These are phyloP conservation scores for Spea hammondii DNA, from an alignment of 2,797 vertebrate species.

Conservation along the genomic window DNA sequence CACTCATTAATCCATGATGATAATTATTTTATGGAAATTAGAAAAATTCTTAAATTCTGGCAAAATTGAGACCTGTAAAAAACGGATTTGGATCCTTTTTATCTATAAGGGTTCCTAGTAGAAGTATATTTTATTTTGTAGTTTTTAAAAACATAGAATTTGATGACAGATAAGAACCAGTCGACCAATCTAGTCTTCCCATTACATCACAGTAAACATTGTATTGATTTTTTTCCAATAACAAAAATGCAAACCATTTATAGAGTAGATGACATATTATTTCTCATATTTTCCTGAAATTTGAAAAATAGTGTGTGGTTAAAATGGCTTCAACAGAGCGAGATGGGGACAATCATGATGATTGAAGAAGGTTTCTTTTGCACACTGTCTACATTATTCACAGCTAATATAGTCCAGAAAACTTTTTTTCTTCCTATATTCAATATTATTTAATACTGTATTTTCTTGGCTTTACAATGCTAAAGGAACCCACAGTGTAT, in stretches of 20 bases:
- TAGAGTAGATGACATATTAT: neutral
- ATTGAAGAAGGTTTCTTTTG: neutral
- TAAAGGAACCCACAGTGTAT: conserved; percentile 25
- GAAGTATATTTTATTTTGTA: no score
- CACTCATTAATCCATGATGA: no score
- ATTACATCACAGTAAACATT: no score
- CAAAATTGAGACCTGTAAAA: no score
- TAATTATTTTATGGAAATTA: no score
- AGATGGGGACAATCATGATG: conserved; percentile 3
- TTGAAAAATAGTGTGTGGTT: neutral
- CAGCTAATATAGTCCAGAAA: conserved; percentile 19
- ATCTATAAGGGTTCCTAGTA: no score
- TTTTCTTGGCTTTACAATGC: conserved; percentile 8
- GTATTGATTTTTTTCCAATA: no score
- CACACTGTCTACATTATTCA: conserved; percentile 25
- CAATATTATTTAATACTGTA: conserved; percentile 27
- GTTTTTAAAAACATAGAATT: no score
- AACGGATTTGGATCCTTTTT: no score
- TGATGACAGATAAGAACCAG: no score
- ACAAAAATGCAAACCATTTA: neutral
- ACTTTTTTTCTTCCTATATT: conserved; percentile 18
- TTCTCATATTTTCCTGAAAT: neutral
- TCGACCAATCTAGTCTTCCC: no score
- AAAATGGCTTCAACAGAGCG: conserved; percentile 6
- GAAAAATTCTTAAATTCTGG: no score